Conservation (phyloP, 2,888 invertebrate genomes). For the Panzeria rudis region DNA sequence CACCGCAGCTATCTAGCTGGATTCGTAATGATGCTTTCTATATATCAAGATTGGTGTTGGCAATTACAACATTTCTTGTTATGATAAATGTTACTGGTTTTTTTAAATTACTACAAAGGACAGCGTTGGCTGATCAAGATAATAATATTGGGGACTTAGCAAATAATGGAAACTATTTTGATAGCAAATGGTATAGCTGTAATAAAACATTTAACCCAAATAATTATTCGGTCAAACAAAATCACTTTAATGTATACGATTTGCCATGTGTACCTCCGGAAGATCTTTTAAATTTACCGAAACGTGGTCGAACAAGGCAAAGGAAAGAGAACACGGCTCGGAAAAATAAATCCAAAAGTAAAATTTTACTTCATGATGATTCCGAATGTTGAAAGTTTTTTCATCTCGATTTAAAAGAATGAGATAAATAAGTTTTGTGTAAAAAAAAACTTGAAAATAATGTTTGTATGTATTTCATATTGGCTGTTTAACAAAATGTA, state of each 20-base stretch:
- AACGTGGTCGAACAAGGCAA: constrained; percentile 60
- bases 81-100: constrained; percentile 71
- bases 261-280: constrained; percentile 72
- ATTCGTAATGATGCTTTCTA: constrained; percentile 75
- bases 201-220: too few relatives aligned
- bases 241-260: constrained; percentile 66
- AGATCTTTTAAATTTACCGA: constrained; percentile 71
- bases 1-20: constrained; percentile 73
- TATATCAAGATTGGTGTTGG: constrained; percentile 74
- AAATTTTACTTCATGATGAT: constrained; percentile 58
- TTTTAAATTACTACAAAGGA: constrained; percentile 41
- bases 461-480: neutral
- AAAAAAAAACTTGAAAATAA: neutral
- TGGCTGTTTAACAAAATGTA: too few relatives aligned
- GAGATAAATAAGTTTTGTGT: neutral
- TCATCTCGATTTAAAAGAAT: neutral
- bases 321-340: constrained; percentile 62
- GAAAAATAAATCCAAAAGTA: constrained; percentile 70
- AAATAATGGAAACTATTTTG: neutral
- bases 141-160: neutral
- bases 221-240: neutral
- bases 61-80: constrained; percentile 68
- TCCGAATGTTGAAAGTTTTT: constrained; percentile 51
- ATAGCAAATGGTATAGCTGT: too few relatives aligned
- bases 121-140: neutral